Evolutionary conservation across 2,888 invertebrate genomes (phyloP).

Genomic region (Dusona sp.): DNA sequence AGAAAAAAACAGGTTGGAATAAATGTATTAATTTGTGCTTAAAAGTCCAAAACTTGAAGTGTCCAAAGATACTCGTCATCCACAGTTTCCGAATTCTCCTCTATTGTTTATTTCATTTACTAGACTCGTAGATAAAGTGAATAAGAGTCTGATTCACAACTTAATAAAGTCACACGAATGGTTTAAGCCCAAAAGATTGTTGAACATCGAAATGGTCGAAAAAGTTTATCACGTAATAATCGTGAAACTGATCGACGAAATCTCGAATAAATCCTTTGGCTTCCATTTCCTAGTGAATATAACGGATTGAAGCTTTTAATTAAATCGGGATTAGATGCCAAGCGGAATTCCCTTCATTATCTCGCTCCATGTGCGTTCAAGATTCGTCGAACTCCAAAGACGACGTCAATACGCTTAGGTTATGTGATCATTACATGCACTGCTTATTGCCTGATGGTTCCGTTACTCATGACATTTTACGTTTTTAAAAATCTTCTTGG

Average conservation of each 20-base stretch:
- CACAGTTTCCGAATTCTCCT: no score
- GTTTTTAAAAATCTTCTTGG: not conserved
- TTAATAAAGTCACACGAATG: not conserved
- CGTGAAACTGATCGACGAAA: not conserved
- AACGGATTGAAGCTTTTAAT: slow-evolving; percentile 37
- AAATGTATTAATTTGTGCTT: no score
- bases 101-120: no score
- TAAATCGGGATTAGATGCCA: slow-evolving; percentile 33
- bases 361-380: not conserved
- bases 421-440: slow-evolving; percentile 23
- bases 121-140: not conserved
- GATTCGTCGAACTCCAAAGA: not conserved
- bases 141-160: not conserved
- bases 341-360: slow-evolving; percentile 32
- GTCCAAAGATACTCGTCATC: no score
- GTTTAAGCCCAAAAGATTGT: not conserved
- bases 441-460: not conserved
- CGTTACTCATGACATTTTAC: slow-evolving; percentile 30
- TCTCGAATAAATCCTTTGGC: not conserved
- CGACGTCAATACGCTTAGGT: not conserved
- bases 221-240: not conserved
- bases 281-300: not conserved
- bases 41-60: no score
- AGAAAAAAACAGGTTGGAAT: no score
- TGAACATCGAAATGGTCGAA: not conserved